phyloP scores from a whole-genome alignment of 2,888 invertebrate genomes.

The Tryphoninae sp. region DNA sequence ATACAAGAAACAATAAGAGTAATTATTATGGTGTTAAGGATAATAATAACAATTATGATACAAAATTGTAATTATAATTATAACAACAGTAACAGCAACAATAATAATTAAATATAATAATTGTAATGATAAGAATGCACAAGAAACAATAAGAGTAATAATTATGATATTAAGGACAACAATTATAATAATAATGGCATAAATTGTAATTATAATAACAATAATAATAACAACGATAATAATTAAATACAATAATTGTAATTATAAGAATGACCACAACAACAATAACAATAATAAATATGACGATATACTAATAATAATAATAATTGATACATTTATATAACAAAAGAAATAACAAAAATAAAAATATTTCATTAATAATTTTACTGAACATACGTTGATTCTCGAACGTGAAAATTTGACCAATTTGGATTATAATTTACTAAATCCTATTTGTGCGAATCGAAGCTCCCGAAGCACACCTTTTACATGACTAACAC shows the following conservation, averaged over 20 bases:
- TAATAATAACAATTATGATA: too few relatives aligned
- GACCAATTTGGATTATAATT: conserved; percentile 75
- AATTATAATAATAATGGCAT: background rate
- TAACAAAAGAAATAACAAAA: background rate
- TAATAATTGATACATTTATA: background rate
- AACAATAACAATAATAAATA: background rate
- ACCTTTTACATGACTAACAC: conserved; percentile 63
- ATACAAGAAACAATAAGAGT: too few relatives aligned
- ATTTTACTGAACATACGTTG: background rate
- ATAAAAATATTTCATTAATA: conserved; percentile 2
- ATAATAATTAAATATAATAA: too few relatives aligned
- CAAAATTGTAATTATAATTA: too few relatives aligned
- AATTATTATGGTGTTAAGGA: too few relatives aligned
- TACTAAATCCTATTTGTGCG: conserved; percentile 73
- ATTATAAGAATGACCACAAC: too few relatives aligned
- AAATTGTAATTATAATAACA: too few relatives aligned
- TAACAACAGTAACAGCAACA: too few relatives aligned
- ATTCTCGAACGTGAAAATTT: conserved; percentile 51
- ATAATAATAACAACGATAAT: background rate
- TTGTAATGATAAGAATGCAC: too few relatives aligned
- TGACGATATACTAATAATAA: background rate
- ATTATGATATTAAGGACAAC: background rate
- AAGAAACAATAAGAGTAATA: too few relatives aligned
- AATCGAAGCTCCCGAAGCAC: conserved; percentile 48
- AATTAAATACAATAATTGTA: too few relatives aligned